Evolutionary conservation across 2,888 invertebrate genomes (phyloP), one percentile per base, ranked within the genome.

Genomic region (Cerastis leucographa): DNA sequence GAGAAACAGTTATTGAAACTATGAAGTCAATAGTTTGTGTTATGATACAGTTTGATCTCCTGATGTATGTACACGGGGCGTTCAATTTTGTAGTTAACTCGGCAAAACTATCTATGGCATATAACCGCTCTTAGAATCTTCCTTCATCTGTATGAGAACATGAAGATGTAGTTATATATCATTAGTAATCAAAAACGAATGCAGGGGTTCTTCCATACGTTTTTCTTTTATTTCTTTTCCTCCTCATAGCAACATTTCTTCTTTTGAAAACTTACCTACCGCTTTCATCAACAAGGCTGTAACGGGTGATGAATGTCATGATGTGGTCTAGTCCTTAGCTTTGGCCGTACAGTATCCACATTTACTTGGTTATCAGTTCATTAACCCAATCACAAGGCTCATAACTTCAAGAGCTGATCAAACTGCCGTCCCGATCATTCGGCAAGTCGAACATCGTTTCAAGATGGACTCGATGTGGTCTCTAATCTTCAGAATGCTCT

Each of bases 401-500:
- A 56, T 65, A 77, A 68, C 42, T 74, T 51, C 40, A 56, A 51
- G 42, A 78, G 54, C 68, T 83, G 70, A 69, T 74, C 73, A 46
- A 65, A 71, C 74, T 54, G 12, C 51, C 59, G 44, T 79, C 64
- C 46, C 35, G 59, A 61, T 74, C 84, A 78, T 66, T 78, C 70
- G 56, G 74, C 76, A 74, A 79, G 72, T 76, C 74, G 67, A 86
- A 76, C 77, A 79, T 78, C 73, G 59, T 74, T 76, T 76, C 59
- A 71, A 88, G 88, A 89, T 89, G 81, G 79, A 85, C 84, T 83
- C 87, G 81, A 90, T 85, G 89, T 85, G 80, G 76, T 81, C 84
- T 86, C 81, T 86, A 89, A 85, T 86, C 83, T 89, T 80, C 85
- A 79, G 85, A 86, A 83, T 84, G 85, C 84, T 90, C 85, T 87